phyloP scores from a whole-genome alignment of 2,797 vertebrate genomes.

The Propithecus perrieri region DNA sequence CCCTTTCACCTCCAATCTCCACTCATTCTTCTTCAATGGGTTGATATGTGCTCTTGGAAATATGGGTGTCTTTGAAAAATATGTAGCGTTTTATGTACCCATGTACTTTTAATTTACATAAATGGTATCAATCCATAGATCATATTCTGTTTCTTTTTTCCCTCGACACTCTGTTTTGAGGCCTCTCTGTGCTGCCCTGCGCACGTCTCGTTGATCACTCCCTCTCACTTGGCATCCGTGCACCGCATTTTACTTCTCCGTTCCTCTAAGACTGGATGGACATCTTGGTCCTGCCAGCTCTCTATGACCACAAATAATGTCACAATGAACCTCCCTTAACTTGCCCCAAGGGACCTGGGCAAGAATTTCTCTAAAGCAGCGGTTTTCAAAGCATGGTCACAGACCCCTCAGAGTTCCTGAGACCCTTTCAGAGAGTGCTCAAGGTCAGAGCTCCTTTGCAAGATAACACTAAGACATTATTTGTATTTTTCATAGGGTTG shows the following conservation, averaged over 20 bases:
- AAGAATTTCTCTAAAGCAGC: slow-evolving; percentile 4
- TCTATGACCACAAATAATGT: background rate
- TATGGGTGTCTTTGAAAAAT: slow-evolving; percentile 23
- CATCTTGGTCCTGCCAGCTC: background rate
- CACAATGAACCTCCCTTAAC: background rate
- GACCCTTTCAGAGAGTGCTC: background rate
- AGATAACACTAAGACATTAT: background rate
- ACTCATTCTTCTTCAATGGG: background rate
- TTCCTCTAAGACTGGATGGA: background rate
- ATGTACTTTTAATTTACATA: background rate
- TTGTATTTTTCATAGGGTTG: background rate
- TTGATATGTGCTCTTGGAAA: background rate
- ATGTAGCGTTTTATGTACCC: background rate
- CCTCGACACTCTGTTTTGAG: background rate
- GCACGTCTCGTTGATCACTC: background rate
- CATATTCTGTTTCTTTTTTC: background rate
- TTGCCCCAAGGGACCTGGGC: background rate
- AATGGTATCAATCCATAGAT: background rate
- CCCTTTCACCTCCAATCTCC: background rate
- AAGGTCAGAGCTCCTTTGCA: slow-evolving; percentile 2
- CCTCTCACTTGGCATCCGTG: background rate
- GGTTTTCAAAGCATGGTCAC: background rate
- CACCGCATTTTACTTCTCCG: background rate
- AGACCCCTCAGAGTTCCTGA: background rate
- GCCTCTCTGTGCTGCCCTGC: background rate